Conservation (phyloP, 1,140 invertebrate species). For the Drosophila nigromelanica region DNA sequence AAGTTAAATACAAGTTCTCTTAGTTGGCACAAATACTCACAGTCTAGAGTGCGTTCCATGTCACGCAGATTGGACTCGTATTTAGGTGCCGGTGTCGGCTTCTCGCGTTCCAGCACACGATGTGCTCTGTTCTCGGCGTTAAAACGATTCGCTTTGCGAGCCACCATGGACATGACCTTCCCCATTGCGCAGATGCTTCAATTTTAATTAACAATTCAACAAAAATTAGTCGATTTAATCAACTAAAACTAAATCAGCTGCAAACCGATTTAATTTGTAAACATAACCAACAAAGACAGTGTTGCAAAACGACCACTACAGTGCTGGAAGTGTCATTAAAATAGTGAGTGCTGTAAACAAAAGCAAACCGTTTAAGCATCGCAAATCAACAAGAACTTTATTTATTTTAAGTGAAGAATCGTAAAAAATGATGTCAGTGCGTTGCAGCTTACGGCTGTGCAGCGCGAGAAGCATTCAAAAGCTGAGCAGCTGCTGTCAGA, state of each 20-base stretch:
- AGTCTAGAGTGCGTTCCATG: slow-evolving; percentile 86
- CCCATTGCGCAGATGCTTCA: slow-evolving; percentile 84
- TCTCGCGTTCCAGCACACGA: slow-evolving; percentile 87
- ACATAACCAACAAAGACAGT: slow-evolving; percentile 68
- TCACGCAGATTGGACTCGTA: slow-evolving; percentile 86
- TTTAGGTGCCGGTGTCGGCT: slow-evolving; percentile 87
- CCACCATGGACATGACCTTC: slow-evolving; percentile 84
- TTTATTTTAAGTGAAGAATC: not conserved
- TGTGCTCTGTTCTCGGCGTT: slow-evolving; percentile 90
- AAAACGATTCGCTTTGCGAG: slow-evolving; percentile 85
- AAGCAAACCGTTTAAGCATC: slow-evolving; percentile 27
- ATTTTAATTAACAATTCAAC: slow-evolving; percentile 36
- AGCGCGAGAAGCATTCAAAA: slow-evolving; percentile 12
- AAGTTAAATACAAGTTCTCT: not conserved
- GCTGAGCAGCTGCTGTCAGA: slow-evolving; percentile 23
- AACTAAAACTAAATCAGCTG: not conserved
- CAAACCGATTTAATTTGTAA: slow-evolving; percentile 47
- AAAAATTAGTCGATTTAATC: slow-evolving; percentile 5
- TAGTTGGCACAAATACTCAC: slow-evolving; percentile 73
- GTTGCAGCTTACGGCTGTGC: slow-evolving; percentile 40
- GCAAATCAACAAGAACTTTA: not conserved
- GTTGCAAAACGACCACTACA: slow-evolving; percentile 11
- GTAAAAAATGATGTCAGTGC: slow-evolving; percentile 51
- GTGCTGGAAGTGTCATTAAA: not conserved
- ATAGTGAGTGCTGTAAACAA: slow-evolving; percentile 51